Percentiles rank a stretch among this genome's conserved stretches.
Evolutionary conservation across 1,140 invertebrate species (phyloP).

Genomic region (Scaptomyza pallida): DNA sequence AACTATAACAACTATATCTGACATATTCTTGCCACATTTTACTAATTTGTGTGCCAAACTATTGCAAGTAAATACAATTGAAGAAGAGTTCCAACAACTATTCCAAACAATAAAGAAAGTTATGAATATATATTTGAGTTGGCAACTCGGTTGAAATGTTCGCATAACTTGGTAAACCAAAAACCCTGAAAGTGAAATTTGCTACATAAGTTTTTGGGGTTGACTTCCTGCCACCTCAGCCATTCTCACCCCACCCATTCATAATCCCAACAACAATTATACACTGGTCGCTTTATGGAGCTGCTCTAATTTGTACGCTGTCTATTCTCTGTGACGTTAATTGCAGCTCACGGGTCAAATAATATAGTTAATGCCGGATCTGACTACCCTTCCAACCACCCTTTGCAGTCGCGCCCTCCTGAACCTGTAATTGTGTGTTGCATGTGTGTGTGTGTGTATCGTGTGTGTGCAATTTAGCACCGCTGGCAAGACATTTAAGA

Average conservation of each 20-base stretch:
- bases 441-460: conserved; percentile 41
- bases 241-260: neutral
- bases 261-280: conserved; percentile 59
- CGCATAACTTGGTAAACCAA: conserved; percentile 8
- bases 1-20: too few relatives aligned
- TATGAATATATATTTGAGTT: conserved; percentile 35
- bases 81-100: conserved; percentile 4
- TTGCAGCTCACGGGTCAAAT: conserved; percentile 76
- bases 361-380: conserved; percentile 65
- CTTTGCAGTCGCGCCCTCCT: conserved; percentile 11
- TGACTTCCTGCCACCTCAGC: neutral
- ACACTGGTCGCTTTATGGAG: conserved; percentile 30
- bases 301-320: conserved; percentile 67
- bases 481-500: conserved; percentile 66
- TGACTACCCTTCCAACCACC: neutral
- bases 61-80: conserved; percentile 13
- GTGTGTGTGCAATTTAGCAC: conserved; percentile 77
- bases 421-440: neutral
- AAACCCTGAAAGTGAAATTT: conserved; percentile 19
- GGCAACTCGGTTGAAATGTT: conserved; percentile 2
- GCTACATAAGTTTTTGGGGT: conserved; percentile 8
- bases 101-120: conserved; percentile 13
- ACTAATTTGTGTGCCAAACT: conserved; percentile 1
- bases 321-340: conserved; percentile 73
- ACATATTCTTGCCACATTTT: neutral